These are phyloP conservation scores for Lerema accius DNA, from an alignment of 1,140 invertebrate genomes.

Conservation along the genomic window DNA sequence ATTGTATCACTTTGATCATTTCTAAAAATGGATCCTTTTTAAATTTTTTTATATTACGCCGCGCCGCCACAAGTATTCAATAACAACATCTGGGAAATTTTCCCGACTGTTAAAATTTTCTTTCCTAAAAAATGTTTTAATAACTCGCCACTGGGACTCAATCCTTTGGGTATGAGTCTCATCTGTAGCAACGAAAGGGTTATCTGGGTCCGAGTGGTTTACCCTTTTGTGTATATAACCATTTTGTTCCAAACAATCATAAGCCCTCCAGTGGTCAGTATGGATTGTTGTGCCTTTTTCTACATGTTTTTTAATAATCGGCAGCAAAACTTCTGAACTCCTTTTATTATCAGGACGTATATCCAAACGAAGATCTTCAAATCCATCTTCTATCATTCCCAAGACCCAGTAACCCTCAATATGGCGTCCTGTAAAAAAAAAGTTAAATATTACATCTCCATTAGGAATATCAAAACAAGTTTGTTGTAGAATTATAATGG, in stretches of 20 bases:
- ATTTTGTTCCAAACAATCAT: constrained; percentile 32
- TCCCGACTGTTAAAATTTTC: no score
- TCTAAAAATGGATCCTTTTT: no score
- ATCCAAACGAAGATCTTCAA: constrained; percentile 31
- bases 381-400: constrained; percentile 31
- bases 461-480: no score
- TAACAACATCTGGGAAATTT: no score
- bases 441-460: no score
- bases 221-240: constrained; percentile 38
- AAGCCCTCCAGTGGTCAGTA: constrained; percentile 37
- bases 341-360: constrained; percentile 35
- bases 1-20: no score
- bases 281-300: constrained; percentile 25
- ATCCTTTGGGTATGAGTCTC: constrained; percentile 37
- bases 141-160: neutral
- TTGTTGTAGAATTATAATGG: no score
- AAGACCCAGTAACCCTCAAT: constrained; percentile 36
- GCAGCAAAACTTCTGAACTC: constrained; percentile 24
- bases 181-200: constrained; percentile 38
- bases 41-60: neutral
- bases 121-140: no score
- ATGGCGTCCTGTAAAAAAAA: constrained; percentile 14
- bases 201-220: constrained; percentile 35
- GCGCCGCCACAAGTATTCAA: no score
- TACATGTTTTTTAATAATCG: constrained; percentile 35